These are phyloP conservation scores for Oceanites oceanicus DNA, from an alignment of 2,113 vertebrate genomes.

Conservation along the genomic window DNA sequence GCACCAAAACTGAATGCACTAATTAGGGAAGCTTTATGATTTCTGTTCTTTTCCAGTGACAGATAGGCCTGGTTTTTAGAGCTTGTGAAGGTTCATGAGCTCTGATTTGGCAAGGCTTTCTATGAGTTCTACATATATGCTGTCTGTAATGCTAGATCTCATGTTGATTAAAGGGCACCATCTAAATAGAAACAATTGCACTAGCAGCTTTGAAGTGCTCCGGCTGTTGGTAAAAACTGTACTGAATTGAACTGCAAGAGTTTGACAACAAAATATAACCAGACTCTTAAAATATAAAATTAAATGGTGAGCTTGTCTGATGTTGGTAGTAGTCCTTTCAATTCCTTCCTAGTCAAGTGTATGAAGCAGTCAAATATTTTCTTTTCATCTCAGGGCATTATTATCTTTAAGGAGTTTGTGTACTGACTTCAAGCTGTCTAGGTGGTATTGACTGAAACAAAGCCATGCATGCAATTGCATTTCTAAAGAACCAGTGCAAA, in stretches of 20 bases:
- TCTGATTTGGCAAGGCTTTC: background rate
- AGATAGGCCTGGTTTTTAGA: background rate
- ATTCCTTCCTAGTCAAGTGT: background rate
- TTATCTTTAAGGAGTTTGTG: conserved; percentile 41
- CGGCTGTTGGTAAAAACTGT: background rate
- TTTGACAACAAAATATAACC: background rate
- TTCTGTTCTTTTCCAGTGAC: background rate
- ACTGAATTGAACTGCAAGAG: background rate
- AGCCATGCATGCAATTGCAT: conserved; percentile 47
- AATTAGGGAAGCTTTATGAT: conserved; percentile 18
- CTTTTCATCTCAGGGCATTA: conserved; percentile 17
- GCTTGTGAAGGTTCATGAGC: background rate
- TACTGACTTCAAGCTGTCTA: conserved; percentile 31
- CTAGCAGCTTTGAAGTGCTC: background rate
- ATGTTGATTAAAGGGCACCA: background rate
- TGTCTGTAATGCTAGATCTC: background rate
- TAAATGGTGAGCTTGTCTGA: background rate
- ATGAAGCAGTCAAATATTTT: conserved; percentile 24
- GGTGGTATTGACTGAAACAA: conserved; percentile 60
- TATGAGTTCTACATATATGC: background rate
- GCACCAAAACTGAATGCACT: conserved; percentile 58
- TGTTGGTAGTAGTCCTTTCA: background rate
- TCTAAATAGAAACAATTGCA: conserved; percentile 18
- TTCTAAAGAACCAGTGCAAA: conserved; percentile 57
- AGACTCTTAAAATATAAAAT: background rate